Evolutionary conservation across 35 echinoderm and acorn worm genomes (phyloP).

Genomic region (Amphiura filiformis): DNA sequence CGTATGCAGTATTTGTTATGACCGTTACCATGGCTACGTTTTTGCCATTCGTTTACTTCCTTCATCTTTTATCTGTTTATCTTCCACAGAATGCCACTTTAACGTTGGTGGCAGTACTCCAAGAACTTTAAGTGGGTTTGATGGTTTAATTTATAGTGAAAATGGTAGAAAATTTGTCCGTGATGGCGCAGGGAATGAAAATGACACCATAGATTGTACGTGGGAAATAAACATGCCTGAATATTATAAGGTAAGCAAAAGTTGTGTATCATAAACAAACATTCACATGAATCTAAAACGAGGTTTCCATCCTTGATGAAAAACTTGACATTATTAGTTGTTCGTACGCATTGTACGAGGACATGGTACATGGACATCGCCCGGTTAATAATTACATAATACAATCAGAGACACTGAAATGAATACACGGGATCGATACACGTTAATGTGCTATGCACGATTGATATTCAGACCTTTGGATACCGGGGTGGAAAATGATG

Average conservation of each 20-base stretch:
- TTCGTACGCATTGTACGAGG: not conserved
- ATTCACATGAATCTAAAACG: not conserved
- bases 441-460: no score
- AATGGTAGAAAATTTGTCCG: conserved; percentile 3
- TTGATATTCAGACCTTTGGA: no score
- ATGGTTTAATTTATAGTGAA: conserved; percentile 17
- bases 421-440: no score
- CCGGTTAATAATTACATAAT: no score
- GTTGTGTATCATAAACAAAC: no score
- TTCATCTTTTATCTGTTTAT: no score
- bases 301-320: not conserved
- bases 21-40: no score
- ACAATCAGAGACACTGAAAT: no score
- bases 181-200: not conserved
- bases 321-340: not conserved
- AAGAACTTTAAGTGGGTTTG: conserved; percentile 3
- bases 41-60: no score
- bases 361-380: not conserved
- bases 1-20: no score
- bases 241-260: conserved; percentile 51
- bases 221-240: conserved; percentile 71
- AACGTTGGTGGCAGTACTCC: not conserved
- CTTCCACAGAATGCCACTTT: not conserved
- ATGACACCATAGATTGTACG: conserved; percentile 63
- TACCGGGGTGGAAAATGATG: no score